Conservation (phyloP, 2,888 invertebrate genomes). For the Cheilosia soror region DNA sequence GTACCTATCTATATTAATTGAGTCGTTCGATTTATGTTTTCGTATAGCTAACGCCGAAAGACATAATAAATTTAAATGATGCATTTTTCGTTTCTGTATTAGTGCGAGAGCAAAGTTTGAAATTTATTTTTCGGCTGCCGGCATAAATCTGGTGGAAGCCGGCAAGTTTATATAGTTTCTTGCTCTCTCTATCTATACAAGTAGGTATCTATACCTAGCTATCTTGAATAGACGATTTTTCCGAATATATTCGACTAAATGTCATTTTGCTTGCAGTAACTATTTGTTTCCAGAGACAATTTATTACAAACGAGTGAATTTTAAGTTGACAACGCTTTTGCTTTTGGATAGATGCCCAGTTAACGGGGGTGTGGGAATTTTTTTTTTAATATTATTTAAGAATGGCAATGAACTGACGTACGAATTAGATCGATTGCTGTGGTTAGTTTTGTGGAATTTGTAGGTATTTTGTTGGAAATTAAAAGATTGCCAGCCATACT, state of each 20-base stretch:
- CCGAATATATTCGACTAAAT: conserved; percentile 28
- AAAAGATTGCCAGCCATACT: background rate
- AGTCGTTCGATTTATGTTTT: conserved; percentile 53
- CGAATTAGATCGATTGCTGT: conserved; percentile 1
- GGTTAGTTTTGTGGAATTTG: conserved; percentile 2
- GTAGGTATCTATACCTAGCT: no score
- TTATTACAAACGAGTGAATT: conserved; percentile 47
- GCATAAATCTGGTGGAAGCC: conserved; percentile 23
- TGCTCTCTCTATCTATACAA: no score
- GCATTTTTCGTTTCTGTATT: conserved; percentile 19
- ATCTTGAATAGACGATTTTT: background rate
- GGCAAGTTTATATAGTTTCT: background rate
- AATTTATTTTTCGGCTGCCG: conserved; percentile 44
- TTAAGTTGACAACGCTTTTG: conserved; percentile 1
- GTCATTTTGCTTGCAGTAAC: conserved; percentile 31
- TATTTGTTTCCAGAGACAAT: conserved; percentile 1
- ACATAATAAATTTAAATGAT: conserved; percentile 46
- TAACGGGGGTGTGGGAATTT: no score
- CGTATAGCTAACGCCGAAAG: background rate
- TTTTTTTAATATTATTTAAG: no score
- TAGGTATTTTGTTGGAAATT: background rate
- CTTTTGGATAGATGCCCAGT: no score
- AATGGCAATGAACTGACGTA: conserved; percentile 32
- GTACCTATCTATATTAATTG: conserved; percentile 36
- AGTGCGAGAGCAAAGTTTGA: background rate